Base-by-base conservation (phyloP, 1,140 invertebrate species). In the Zophobas morio region DNA sequence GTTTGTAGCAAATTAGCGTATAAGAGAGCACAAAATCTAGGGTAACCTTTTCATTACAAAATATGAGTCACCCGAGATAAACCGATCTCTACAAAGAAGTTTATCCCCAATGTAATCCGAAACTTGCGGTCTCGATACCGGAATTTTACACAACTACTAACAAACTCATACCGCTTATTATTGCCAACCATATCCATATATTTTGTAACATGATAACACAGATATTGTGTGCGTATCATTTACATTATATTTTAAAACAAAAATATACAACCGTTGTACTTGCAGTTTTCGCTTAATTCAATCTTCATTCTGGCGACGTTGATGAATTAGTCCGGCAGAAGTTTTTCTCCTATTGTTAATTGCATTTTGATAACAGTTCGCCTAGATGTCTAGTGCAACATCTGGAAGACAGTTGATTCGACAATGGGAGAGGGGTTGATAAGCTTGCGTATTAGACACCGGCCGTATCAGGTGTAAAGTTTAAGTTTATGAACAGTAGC, bases 151-250 rank as follows among this genome's bases (percentile, higher is more conserved):
- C 57, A 63, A 63, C 57, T 57, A 35, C 73, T 60, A 53, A 75
- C 63, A 47, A 66, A 75, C 63, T 66, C 74, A 75, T 75, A 75
- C 51, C 57, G 46, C 57, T 60, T 36, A 75, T 51, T 66, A 75
- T 57, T 46, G 72, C 39, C 42, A 66, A 66, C 57, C 66, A 75
- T 75, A 75, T 66, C 57, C 74, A 37, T 75, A 20, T 20, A 66
- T 75, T 75, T 75, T 75, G 74, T 75, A 75, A 75, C 57, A n/a
- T 49, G 74, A 75, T 51, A 75, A 60, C 40, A 32, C 32, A 4
- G 49, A 51, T 20, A 20, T 51, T 51, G 6, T 20, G 49, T 46
- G 42, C 49, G 49, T 0, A 4, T 35, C 20, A 63, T 32, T 42
- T 60, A 47, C 37, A 35, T 47, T 60, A 60, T 32, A 47, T 60